Evolutionary conservation across 1,140 invertebrate genomes (phyloP).

Genomic region (Procambarus clarkii): DNA sequence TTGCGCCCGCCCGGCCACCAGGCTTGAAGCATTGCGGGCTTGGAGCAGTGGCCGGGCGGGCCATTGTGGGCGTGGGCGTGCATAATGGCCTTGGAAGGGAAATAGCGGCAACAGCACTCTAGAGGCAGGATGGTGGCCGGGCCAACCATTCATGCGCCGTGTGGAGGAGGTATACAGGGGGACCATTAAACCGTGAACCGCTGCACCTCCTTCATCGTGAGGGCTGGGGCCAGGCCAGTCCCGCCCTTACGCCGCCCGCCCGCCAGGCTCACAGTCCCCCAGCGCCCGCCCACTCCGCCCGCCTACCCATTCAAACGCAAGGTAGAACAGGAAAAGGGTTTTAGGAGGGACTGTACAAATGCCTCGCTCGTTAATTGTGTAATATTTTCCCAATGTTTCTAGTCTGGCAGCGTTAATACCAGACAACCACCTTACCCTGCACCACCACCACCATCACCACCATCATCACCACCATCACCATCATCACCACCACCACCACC

Average conservation of each 20-base stretch:
- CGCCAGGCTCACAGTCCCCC: too few species aligned
- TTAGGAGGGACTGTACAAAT: constrained; percentile 42
- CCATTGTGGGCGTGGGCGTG: constrained; percentile 22
- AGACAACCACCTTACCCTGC: background rate
- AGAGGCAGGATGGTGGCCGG: constrained; percentile 40
- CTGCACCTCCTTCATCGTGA: constrained; percentile 48
- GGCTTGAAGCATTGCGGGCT: background rate
- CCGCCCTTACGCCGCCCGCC: too few species aligned
- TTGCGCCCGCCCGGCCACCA: too few species aligned
- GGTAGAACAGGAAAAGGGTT: constrained; percentile 59
- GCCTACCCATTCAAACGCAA: constrained; percentile 15
- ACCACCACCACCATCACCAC: background rate
- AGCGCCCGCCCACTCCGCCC: background rate
- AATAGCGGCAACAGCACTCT: constrained; percentile 32
- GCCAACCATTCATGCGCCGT: constrained; percentile 39
- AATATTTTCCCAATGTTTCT: constrained; percentile 47
- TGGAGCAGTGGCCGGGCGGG: background rate
- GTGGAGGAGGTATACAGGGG: constrained; percentile 54
- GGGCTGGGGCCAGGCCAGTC: background rate
- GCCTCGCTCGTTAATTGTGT: constrained; percentile 44
- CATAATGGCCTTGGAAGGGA: constrained; percentile 51
- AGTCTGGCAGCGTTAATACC: constrained; percentile 42
- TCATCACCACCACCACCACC: too few species aligned
- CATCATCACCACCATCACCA: background rate
- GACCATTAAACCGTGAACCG: constrained; percentile 61